Evolutionary conservation across 1,140 invertebrate genomes (phyloP), one percentile per base, ranked within the genome.

Genomic region (Euwallacea fornicatus): DNA sequence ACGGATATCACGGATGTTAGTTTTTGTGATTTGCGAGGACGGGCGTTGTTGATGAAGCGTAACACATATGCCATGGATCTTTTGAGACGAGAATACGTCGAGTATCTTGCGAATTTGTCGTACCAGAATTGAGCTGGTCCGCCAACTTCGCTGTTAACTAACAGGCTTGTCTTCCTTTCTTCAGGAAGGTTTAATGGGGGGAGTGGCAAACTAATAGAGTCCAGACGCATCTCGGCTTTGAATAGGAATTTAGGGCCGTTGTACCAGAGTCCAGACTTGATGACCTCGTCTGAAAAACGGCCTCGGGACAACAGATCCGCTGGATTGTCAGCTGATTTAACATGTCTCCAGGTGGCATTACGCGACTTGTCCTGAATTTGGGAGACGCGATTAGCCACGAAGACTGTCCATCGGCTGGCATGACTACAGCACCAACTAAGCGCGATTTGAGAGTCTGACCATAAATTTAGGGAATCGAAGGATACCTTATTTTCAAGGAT

Each of bases 231-330:
- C 13, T 33, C 33, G 58, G 11, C 44, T 44, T 42, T 46, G 7
- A 46, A 16, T 69, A 68, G 42, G 47, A 68, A 68, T 15, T 1
- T 15, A 7, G 63, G 69, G 0, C 69, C 62, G 16, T 42, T 11
- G 7, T 11, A 82, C 80, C 81, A 82, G 47, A 79, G 15, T 7
- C 71, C 53, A 41, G 59, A 46, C 9, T 74, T 66, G 11, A 71
- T 63, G 0, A 82, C 53, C 9, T 67, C 43, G 4, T 41, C 16
- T 16, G 76, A 71, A 11, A 53, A 21, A 2, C 74, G 10, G 2
- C 76, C 78, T 11, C 76, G 42, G 6, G 78, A 76, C 8, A 75
- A 73, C 8, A 74, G 56, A 64, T 79, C 78, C 6, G 77, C 78
- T 0, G 76, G 79, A 60, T 80, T 80, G 7, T 74, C 21, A 2